Percentiles rank a stretch among this genome's conserved stretches.
phyloP scores from a whole-genome alignment of 2,888 invertebrate genomes.

The Nemotelus nigrinus region DNA sequence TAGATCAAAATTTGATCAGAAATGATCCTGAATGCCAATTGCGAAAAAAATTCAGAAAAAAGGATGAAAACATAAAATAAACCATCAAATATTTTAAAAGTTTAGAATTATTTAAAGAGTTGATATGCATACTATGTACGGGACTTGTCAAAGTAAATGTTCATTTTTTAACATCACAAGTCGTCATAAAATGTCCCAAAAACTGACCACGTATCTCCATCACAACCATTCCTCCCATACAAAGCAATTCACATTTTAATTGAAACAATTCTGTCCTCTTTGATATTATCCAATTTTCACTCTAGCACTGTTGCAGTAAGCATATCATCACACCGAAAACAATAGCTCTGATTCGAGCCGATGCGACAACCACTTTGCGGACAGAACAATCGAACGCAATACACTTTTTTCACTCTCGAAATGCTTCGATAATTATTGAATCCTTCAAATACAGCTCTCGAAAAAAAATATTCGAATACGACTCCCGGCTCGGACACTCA shows the following conservation, averaged over 20 bases:
- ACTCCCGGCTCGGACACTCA: too few species aligned
- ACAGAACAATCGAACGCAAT: not conserved
- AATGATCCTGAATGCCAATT: too few species aligned
- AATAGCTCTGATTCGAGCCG: not conserved
- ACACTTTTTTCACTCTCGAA: not conserved
- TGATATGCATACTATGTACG: too few species aligned
- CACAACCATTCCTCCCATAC: not conserved
- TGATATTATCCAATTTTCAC: not conserved
- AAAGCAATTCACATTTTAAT: not conserved
- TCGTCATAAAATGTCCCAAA: not conserved
- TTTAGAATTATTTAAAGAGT: too few species aligned
- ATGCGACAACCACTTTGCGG: not conserved
- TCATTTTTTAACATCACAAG: too few species aligned
- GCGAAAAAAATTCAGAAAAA: too few species aligned
- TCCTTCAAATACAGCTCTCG: not conserved
- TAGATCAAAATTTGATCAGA: too few species aligned
- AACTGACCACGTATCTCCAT: not conserved
- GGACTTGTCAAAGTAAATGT: too few species aligned
- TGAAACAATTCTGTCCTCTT: not conserved
- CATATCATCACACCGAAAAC: not conserved
- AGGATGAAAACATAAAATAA: too few species aligned
- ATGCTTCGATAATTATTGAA: conserved; percentile 3
- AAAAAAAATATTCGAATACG: too few species aligned
- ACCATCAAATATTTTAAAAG: too few species aligned
- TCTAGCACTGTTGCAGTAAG: not conserved